These are phyloP conservation scores for Acipenser ruthenus DNA, from an alignment of 2,797 vertebrate species.

Conservation along the genomic window DNA sequence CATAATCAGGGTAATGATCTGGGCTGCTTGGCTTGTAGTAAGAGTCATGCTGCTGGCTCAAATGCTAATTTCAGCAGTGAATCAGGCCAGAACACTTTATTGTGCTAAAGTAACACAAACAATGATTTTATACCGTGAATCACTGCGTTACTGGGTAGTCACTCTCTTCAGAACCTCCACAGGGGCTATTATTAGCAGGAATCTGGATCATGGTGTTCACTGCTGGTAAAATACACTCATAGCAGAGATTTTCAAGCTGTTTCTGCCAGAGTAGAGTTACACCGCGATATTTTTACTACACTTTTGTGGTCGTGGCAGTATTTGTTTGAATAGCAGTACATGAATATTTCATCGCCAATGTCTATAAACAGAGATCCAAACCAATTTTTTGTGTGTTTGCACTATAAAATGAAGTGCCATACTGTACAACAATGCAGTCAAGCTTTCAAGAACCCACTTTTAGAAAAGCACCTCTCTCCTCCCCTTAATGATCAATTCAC, in stretches of 20 bases:
- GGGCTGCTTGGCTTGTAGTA: neutral
- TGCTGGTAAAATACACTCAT: conserved; percentile 24
- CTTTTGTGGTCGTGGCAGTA: conserved; percentile 6
- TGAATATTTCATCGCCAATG: too few relatives aligned
- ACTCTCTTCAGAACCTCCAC: conserved; percentile 2
- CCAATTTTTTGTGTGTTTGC: too few relatives aligned
- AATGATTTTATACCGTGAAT: conserved; percentile 6
- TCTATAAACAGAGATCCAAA: too few relatives aligned
- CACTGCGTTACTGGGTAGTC: conserved; percentile 3
- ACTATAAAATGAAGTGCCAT: too few relatives aligned
- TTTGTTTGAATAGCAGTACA: neutral
- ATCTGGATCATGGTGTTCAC: conserved; percentile 26
- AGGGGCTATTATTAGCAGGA: conserved; percentile 29
- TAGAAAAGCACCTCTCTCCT: too few relatives aligned
- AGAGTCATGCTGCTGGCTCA: conserved; percentile 30
- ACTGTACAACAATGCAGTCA: too few relatives aligned
- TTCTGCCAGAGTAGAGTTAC: conserved; percentile 25
- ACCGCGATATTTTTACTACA: conserved; percentile 16
- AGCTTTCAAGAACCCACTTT: too few relatives aligned
- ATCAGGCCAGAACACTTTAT: conserved; percentile 6
- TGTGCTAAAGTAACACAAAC: conserved; percentile 8
- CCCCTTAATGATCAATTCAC: too few relatives aligned
- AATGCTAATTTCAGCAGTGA: conserved; percentile 1
- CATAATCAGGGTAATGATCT: neutral
- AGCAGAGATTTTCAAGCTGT: conserved; percentile 22